Evolutionary conservation across 2,888 invertebrate genomes (phyloP), one percentile per base, ranked within the genome.

Genomic region (Mythimna vitellina): DNA sequence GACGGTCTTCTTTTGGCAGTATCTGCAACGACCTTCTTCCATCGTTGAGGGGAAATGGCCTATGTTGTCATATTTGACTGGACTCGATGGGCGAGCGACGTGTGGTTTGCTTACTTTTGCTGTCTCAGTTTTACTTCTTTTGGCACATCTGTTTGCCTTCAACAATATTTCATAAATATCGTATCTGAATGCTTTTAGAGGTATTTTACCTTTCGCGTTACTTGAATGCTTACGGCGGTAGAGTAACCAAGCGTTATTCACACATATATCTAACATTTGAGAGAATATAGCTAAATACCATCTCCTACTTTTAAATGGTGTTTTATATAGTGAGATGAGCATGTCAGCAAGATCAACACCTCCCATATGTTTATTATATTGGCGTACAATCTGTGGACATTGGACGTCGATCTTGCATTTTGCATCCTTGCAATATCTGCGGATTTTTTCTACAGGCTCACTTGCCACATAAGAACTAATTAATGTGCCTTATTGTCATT

Each of bases 21-120:
- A 54, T 25, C 54, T 54, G 25, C 54, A 54, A 25, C 54, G 54
- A 14, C 54, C 54, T 54, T 54, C 25, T 25, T 54, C 54, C 54
- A 54, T 54, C 4, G 14, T 54, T 25, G 25, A 17, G 7, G 17
- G 54, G 54, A 54, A 54, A 54, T 25, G 54, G 2, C 54, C 54
- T 25, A 54, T 14, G 25, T 25, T 54, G 54, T 54, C 54, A 54
- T 25, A 54, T 25, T 54, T 54, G 25, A 54, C 54, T 54, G 25
- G 54, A 25, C 54, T 54, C 14, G 25, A 54, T 22, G 54, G 54
- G 25, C 54, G 25, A 12, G 54, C 54, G 4, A 25, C 25, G 8
- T 25, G 54, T 14, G 54, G 54, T 25, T 54, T 25, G 54, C 14
- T 25, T 14, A 25, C 54, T 54, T 54, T 54, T 25, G 14, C 35